A percentile compares a stretch with the other conserved stretches of the same genome.
phyloP scores from a whole-genome alignment of 2,888 invertebrate species.

The Cremastobaeus sp. region DNA sequence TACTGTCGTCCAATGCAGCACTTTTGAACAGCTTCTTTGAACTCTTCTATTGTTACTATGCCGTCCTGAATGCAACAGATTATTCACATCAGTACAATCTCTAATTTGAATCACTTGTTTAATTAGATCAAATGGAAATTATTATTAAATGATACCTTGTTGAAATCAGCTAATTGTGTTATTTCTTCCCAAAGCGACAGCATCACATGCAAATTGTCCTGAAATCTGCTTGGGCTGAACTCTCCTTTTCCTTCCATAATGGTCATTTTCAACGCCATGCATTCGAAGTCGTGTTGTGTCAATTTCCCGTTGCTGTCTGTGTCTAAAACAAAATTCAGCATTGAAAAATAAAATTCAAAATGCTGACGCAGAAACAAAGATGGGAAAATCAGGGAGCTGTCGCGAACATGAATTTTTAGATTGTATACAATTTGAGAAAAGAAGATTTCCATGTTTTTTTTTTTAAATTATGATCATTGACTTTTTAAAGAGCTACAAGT shows the following conservation, averaged over 20 bases:
- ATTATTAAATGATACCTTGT: conserved; percentile 83
- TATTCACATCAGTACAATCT: too few species aligned
- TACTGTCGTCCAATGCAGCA: conserved; percentile 88
- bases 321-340: conserved; percentile 82
- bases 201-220: conserved; percentile 91
- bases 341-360: too few species aligned
- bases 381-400: too few species aligned
- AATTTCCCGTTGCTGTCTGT: conserved; percentile 91
- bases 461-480: conserved; percentile 45
- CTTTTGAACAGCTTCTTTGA: conserved; percentile 88
- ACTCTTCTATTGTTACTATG: conserved; percentile 88
- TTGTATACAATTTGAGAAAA: too few species aligned
- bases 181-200: conserved; percentile 91
- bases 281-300: conserved; percentile 90
- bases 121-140: too few species aligned
- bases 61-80: conserved; percentile 83
- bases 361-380: too few species aligned
- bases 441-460: conserved; percentile 14
- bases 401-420: too few species aligned
- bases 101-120: too few species aligned
- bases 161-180: conserved; percentile 90
- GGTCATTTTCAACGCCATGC: conserved; percentile 89
- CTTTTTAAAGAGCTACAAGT: background rate
- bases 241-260: conserved; percentile 91
- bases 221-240: conserved; percentile 84